Percentiles rank a stretch among this genome's conserved stretches.
Conservation (phyloP, 2,888 invertebrate species). For the Scaptomyza cyrtandrae region DNA sequence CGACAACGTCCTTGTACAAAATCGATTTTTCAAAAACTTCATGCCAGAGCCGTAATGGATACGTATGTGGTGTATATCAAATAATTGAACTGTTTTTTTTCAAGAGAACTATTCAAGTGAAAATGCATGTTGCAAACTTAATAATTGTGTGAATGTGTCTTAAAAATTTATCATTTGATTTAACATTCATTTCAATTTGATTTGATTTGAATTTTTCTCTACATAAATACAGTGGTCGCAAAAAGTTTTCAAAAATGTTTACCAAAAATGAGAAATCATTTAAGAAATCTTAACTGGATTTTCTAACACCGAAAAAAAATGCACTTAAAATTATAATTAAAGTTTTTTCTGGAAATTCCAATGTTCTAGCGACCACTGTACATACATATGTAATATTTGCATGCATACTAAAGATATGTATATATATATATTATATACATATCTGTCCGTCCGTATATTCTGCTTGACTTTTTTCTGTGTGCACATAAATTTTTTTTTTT, state of each 20-base stretch:
- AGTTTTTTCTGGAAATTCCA: not conserved
- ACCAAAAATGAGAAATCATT: not conserved
- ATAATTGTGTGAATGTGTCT: constrained; percentile 18
- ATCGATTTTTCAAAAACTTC: constrained; percentile 82
- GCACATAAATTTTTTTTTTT: constrained; percentile 43
- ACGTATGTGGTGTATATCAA: constrained; percentile 29
- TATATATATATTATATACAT: constrained; percentile 21
- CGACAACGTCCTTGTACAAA: constrained; percentile 81
- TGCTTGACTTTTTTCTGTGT: constrained; percentile 6
- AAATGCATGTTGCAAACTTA: constrained; percentile 19
- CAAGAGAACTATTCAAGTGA: constrained; percentile 14
- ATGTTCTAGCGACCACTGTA: constrained; percentile 1
- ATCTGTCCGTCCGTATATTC: constrained; percentile 14
- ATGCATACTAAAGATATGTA: constrained; percentile 17
- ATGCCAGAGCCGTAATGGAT: constrained; percentile 71
- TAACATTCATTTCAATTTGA: constrained; percentile 50
- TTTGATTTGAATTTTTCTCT: constrained; percentile 44
- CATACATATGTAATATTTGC: constrained; percentile 12
- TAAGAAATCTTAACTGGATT: too few species aligned
- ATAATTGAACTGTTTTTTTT: constrained; percentile 37
- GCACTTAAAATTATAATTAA: too few species aligned
- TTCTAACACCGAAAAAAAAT: too few species aligned
- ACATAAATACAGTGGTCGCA: constrained; percentile 11
- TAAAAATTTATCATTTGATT: constrained; percentile 44
- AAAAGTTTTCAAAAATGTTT: not conserved